These are phyloP conservation scores for Ibidorhyncha struthersii DNA, from an alignment of 2,113 vertebrate genomes.

Conservation along the genomic window DNA sequence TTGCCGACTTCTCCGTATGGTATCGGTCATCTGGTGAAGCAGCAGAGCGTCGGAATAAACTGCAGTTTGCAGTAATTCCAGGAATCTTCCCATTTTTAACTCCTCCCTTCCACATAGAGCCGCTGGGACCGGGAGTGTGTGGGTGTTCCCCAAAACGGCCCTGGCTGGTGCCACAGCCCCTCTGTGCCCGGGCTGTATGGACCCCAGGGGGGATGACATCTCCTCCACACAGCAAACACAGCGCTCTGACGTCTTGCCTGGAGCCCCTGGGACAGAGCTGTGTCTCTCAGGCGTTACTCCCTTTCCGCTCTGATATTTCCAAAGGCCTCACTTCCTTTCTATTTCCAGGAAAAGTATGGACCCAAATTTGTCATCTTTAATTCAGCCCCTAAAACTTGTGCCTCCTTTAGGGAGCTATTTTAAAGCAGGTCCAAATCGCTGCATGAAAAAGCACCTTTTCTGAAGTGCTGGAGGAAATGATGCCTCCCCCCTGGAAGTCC, in stretches of 20 bases:
- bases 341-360: neutral
- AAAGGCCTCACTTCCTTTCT: neutral
- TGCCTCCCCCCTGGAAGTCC: neutral
- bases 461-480: neutral
- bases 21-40: neutral
- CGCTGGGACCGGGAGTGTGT: neutral
- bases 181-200: neutral
- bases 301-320: neutral
- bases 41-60: neutral
- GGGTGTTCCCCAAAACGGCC: neutral
- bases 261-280: neutral
- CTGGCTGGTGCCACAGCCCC: neutral
- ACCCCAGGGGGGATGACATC: neutral
- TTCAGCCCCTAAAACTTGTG: neutral
- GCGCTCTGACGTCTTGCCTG: neutral
- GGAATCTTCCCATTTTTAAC: neutral
- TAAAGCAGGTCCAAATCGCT: neutral
- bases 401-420: neutral
- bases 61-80: neutral
- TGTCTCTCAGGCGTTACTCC: neutral
- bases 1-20: neutral
- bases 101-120: neutral
- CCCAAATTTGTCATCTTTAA: neutral
- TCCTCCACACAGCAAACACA: fast-evolving
- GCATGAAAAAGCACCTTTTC: neutral